Percentiles rank a stretch among this genome's conserved stretches.
Conservation (phyloP, 2,888 invertebrate genomes). For the Synergus umbraculus region DNA sequence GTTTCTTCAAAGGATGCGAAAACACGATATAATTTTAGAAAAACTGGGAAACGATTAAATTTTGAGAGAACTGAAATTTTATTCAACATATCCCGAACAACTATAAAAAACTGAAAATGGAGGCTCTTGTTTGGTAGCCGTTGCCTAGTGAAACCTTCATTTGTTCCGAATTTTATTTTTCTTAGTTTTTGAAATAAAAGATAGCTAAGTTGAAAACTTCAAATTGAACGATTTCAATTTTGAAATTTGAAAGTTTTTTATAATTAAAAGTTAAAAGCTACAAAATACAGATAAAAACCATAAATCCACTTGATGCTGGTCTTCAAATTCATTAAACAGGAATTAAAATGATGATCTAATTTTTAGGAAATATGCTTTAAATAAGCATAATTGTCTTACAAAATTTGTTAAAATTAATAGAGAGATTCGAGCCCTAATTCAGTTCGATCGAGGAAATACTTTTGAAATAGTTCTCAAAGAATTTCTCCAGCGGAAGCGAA, state of each 20-base stretch:
- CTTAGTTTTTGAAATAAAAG: neutral
- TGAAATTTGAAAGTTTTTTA: too few relatives aligned
- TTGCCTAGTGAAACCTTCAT: slow-evolving; percentile 14
- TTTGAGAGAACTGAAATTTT: slow-evolving; percentile 13
- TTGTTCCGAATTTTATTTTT: neutral
- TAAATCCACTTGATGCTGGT: too few relatives aligned
- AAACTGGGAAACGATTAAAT: neutral
- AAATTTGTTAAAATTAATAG: neutral
- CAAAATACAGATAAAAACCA: neutral
- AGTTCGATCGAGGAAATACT: slow-evolving; percentile 27
- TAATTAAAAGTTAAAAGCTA: too few relatives aligned
- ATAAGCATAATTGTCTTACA: neutral
- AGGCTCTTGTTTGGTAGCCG: neutral
- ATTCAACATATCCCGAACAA: neutral
- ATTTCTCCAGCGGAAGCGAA: slow-evolving; percentile 14
- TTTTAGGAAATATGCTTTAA: neutral
- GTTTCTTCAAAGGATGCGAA: neutral
- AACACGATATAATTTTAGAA: neutral
- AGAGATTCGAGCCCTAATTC: neutral
- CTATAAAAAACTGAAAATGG: slow-evolving; percentile 1
- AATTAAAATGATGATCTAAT: too few relatives aligned
- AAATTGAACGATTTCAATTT: too few relatives aligned
- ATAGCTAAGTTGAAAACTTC: neutral
- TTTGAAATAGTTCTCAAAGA: slow-evolving; percentile 24
- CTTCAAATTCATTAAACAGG: too few relatives aligned